Conservation (phyloP, 2,797 vertebrate genomes). For the Aulostomus chinensis region DNA sequence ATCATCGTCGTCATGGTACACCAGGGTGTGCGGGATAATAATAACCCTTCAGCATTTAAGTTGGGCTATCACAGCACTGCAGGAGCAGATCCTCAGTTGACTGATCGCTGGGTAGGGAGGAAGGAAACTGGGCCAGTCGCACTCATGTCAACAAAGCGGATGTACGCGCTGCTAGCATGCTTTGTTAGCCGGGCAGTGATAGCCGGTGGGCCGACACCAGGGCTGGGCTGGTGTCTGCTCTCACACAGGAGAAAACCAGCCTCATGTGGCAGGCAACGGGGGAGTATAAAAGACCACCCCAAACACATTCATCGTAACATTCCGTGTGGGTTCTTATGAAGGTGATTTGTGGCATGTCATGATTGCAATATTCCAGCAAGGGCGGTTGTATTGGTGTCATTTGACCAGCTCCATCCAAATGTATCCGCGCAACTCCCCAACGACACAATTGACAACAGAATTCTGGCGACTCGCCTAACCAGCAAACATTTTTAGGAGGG, state of each 20-base stretch:
- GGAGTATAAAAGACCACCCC: not conserved
- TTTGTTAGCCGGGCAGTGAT: slow-evolving; percentile 69
- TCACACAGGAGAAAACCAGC: not conserved
- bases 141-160: slow-evolving; percentile 80
- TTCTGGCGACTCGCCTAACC: not conserved
- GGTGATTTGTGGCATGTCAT: slow-evolving; percentile 31
- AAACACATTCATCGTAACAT: not conserved
- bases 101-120: slow-evolving; percentile 25
- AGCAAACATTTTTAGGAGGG: not conserved
- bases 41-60: slow-evolving; percentile 7
- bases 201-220: slow-evolving; percentile 29
- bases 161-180: slow-evolving; percentile 68
- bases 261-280: not conserved
- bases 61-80: slow-evolving; percentile 12
- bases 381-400: slow-evolving; percentile 47
- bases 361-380: slow-evolving; percentile 43
- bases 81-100: slow-evolving; percentile 12
- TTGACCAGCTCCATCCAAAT: slow-evolving; percentile 37
- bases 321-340: not conserved
- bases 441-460: not conserved
- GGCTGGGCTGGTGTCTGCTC: slow-evolving; percentile 38
- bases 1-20: slow-evolving; percentile 15
- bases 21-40: not conserved
- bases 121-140: slow-evolving; percentile 63
- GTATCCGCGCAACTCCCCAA: not conserved